Evolutionary conservation across 1,140 invertebrate species (phyloP).

Genomic region (Drosophila nannoptera): DNA sequence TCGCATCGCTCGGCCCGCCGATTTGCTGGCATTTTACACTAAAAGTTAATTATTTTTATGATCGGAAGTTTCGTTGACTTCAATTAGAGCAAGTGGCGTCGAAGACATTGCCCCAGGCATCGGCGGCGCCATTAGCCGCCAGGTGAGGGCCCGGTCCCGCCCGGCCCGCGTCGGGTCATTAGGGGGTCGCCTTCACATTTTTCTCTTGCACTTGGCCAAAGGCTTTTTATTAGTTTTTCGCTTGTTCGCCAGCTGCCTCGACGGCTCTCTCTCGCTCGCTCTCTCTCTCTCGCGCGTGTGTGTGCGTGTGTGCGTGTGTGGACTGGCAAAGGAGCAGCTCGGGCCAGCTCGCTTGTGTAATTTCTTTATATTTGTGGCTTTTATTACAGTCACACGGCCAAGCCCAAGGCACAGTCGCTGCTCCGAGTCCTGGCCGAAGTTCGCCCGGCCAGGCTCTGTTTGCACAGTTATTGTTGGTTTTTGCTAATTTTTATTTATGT

Average conservation of each 20-base stretch:
- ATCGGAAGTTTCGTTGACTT: conserved; percentile 70
- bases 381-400: conserved; percentile 51
- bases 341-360: conserved; percentile 47
- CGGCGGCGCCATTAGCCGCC: conserved; percentile 29
- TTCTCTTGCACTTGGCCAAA: conserved; percentile 52
- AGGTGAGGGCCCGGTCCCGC: conserved; percentile 20
- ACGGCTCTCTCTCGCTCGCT: conserved; percentile 63
- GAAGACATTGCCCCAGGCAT: not conserved
- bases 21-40: conserved; percentile 39
- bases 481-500: conserved; percentile 78
- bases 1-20: not conserved
- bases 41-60: conserved; percentile 65
- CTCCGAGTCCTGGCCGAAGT: conserved; percentile 1
- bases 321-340: not conserved
- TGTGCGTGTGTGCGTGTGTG: conserved; percentile 22
- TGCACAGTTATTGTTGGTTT: conserved; percentile 65
- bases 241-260: conserved; percentile 72
- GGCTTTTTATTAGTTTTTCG: conserved; percentile 76
- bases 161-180: conserved; percentile 15
- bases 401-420: conserved; percentile 22
- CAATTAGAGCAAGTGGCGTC: conserved; percentile 54
- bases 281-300: conserved; percentile 23
- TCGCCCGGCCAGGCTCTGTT: conserved; percentile 21
- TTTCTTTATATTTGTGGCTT: conserved; percentile 77
- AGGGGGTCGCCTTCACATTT: conserved; percentile 20